Base-by-base conservation (phyloP, 2,797 vertebrate species). In the Anabacerthia variegaticeps region DNA sequence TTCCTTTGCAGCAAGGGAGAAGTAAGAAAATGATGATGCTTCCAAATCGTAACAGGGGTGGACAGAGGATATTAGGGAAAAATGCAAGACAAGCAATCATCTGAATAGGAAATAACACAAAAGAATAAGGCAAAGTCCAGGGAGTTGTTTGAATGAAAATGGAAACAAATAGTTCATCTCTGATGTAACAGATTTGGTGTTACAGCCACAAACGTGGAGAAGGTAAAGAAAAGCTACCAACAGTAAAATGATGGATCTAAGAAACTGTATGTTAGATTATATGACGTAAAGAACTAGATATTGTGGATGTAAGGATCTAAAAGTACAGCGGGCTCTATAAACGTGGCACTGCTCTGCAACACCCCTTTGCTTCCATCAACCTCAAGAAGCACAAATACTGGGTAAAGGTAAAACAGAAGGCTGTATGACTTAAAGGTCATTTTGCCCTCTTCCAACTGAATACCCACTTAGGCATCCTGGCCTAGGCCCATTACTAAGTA, bases 271-370 rank as follows among this genome's bases (percentile, higher is more conserved):
- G 9, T 52, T 43, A 41, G 51, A 76, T 69, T 37, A 28, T 11
- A 73, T 0, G 0, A 92, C 44, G 30, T n/a, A 73, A 82, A 79
- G 63, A 79, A 68, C 0, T 7, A 78, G 55, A 30, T 66, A 58
- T 1, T 23, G 14, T 37, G 39, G 39, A 44, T 59, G 17, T 23
- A 67, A 67, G 19, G 58, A 65, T 54, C 14, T 54, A 46, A 58
- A 93, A 89, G 26, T 37, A 68, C 23, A 21, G 3, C 16, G 28
- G 21, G 51, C 27, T 63, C 23, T 65, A 19, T 18, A 68, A 81
- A 44, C 2, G 13, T 20, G 74, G 36, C 17, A n/a, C 7, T 59
- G 61, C 24, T 83, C 48, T 88, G 73, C 24, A 84, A 39, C 4
- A 19, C 13, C 6, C 13, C 34, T 78, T 52, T 41, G 58, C 82